These are phyloP conservation scores for Hylaea fasciaria DNA, from an alignment of 2,888 invertebrate genomes.

Conservation along the genomic window DNA sequence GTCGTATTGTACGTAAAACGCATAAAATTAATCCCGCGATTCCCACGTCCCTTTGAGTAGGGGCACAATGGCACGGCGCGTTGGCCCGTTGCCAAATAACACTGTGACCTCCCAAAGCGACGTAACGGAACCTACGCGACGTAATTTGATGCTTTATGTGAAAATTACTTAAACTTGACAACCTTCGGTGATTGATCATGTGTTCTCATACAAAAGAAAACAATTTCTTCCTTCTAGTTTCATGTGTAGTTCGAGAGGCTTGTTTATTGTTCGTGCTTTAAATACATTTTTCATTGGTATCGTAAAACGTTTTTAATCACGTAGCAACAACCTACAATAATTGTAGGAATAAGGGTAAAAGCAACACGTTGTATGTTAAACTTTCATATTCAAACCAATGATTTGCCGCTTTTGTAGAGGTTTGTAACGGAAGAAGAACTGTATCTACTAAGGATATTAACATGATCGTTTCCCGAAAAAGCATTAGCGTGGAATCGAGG, in stretches of 20 bases:
- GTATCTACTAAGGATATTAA: too few relatives aligned
- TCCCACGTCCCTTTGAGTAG: constrained; percentile 26
- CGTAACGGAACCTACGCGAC: constrained; percentile 10
- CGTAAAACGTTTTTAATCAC: too few relatives aligned
- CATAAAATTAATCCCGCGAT: constrained; percentile 22
- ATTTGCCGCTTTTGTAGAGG: too few relatives aligned
- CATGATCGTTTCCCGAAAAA: too few relatives aligned
- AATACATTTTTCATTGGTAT: too few relatives aligned
- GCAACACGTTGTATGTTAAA: too few relatives aligned
- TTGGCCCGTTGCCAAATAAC: constrained; percentile 49
- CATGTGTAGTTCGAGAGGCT: not conserved
- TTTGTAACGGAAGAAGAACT: too few relatives aligned
- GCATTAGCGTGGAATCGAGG: too few relatives aligned
- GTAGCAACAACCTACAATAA: too few relatives aligned
- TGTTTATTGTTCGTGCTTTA: too few relatives aligned
- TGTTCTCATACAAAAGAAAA: not conserved
- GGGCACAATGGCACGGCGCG: constrained; percentile 37
- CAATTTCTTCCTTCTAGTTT: not conserved
- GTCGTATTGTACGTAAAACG: constrained; percentile 12
- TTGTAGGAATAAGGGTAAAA: too few relatives aligned
- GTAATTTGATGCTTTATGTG: constrained; percentile 15
- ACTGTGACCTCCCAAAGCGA: constrained; percentile 20
- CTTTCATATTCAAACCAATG: too few relatives aligned
- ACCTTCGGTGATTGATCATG: constrained; percentile 1
- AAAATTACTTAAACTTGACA: constrained; percentile 15